These are phyloP conservation scores for Thera britannica DNA, from an alignment of 2,888 invertebrate species.

Conservation along the genomic window DNA sequence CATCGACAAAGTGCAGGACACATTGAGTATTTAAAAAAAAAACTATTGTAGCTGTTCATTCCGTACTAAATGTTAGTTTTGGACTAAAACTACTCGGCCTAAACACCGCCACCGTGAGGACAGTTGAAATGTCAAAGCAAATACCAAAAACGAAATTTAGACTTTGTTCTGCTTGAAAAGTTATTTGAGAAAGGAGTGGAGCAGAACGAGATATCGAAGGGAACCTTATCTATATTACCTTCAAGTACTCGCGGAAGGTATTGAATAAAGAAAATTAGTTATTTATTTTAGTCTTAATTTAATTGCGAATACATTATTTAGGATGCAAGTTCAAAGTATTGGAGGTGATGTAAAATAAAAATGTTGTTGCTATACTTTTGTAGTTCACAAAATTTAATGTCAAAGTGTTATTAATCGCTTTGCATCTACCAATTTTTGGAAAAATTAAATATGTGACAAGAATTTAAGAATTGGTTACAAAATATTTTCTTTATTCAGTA, in stretches of 20 bases:
- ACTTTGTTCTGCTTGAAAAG: constrained; percentile 81
- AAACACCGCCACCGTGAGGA: constrained; percentile 82
- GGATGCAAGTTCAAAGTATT: too few relatives aligned
- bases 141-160: constrained; percentile 86
- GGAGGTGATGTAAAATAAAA: neutral
- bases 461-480: neutral
- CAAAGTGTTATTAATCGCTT: too few relatives aligned
- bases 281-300: neutral
- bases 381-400: neutral
- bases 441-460: neutral
- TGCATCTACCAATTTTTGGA: too few relatives aligned
- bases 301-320: too few relatives aligned
- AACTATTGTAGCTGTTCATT: constrained; percentile 72
- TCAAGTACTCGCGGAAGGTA: constrained; percentile 11
- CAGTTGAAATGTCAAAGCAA: constrained; percentile 73
- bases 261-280: constrained; percentile 16
- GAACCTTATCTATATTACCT: constrained; percentile 54
- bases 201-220: constrained; percentile 74
- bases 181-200: constrained; percentile 61
- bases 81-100: constrained; percentile 79
- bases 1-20: constrained; percentile 76
- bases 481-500: constrained; percentile 12
- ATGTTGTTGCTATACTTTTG: neutral
- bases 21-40: constrained; percentile 67
- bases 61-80: constrained; percentile 74